These are phyloP conservation scores for Corythornis cristatus DNA, from an alignment of 2,113 vertebrate species.

Conservation along the genomic window DNA sequence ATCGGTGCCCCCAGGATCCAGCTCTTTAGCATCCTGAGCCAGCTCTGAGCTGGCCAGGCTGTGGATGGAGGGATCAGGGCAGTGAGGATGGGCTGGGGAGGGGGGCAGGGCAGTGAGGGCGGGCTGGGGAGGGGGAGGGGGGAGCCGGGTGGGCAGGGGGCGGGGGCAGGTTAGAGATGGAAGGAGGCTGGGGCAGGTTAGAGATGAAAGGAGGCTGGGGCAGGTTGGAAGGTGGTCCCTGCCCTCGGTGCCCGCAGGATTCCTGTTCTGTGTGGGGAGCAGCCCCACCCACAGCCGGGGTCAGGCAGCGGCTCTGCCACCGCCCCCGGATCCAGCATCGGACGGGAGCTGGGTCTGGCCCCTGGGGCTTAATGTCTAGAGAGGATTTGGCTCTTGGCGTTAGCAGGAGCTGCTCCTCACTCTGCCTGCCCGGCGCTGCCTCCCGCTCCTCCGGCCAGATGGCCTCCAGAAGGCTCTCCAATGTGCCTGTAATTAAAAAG, in stretches of 20 bases:
- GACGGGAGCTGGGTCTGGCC: accelerated
- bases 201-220: too few relatives aligned
- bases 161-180: too few relatives aligned
- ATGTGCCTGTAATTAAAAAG: slow-evolving; percentile 19
- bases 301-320: not conserved
- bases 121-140: not conserved
- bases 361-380: accelerated
- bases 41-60: not conserved
- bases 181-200: too few relatives aligned
- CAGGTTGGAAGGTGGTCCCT: accelerated
- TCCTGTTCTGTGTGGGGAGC: not conserved
- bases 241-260: accelerated
- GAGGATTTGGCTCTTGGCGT: not conserved
- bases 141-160: not conserved
- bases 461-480: slow-evolving; percentile 37
- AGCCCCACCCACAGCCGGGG: not conserved
- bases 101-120: too few relatives aligned
- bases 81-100: not conserved
- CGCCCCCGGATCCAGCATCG: not conserved
- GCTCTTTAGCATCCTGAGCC: not conserved
- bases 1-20: not conserved
- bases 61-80: not conserved
- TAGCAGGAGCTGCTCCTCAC: not conserved
- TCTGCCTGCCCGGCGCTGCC: not conserved
- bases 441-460: slow-evolving; percentile 1